Base-by-base conservation (phyloP, 2,113 vertebrate genomes). In the Entelurus aequoreus region DNA sequence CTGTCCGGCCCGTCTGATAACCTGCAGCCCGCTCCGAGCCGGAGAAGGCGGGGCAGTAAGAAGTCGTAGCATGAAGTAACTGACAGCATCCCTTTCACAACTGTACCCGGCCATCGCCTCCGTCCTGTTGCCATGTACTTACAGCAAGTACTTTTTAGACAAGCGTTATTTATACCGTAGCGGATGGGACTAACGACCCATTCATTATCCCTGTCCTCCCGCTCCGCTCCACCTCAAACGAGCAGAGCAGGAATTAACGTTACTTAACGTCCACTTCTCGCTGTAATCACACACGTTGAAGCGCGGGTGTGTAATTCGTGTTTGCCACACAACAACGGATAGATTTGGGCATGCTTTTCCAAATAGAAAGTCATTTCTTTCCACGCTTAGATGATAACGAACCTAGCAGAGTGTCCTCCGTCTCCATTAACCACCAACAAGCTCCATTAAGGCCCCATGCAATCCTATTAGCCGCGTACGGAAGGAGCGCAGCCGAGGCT, bases 21-120 rank as follows among this genome's bases (percentile, higher is more conserved):
- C 4, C 35, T 15, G 7, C 71, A 61, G 16, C 56, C 73, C 10
- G 49, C 79, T 46, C 10, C 42, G 35, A 69, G 67, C 19, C 78
- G 82, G 48, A 86, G 77, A 71, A 68, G 78, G 28, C 71, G 71
- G 47, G 48, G 77, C 69, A 78, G 73, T 52, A 87, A 62, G 72
- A 90, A 80, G 66, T 65, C 44, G 7, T 82, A 76, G 64, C 15
- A 13, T n/a, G 42, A 12, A 19, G 42, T 44, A 38, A 57, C 38
- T 44, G 9, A 7, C 10, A 46, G 42, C 42, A 46, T 46, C 42
- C 42, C 11, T 46, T 46, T 46, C 12, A 40, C 6, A 6, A 36
- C 8, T 19, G 9, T 38, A 19, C 4, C 37, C 54, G 8, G 6
- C 9, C 38, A 56, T 42, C n/a, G 9, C 40, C 1, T 48, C 4